These are phyloP conservation scores for Sesia apiformis DNA, from an alignment of 2,888 invertebrate species.

Conservation along the genomic window DNA sequence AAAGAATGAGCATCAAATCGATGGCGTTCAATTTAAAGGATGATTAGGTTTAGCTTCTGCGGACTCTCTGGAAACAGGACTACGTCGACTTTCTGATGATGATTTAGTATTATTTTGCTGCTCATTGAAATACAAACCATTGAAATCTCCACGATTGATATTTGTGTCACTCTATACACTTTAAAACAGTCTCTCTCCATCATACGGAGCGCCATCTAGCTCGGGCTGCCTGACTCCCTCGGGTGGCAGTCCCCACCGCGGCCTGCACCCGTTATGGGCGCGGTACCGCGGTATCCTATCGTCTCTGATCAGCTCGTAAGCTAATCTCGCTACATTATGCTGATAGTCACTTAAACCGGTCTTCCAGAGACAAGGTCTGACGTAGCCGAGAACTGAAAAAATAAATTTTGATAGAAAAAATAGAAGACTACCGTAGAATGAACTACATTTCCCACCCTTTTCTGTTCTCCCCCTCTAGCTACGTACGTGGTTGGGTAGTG, in stretches of 20 bases:
- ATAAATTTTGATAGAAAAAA: neutral
- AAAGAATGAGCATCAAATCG: too few species aligned
- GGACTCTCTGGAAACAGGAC: too few species aligned
- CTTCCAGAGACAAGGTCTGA: conserved; percentile 40
- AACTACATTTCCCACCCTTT: too few species aligned
- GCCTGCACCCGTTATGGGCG: conserved; percentile 48
- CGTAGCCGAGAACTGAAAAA: conserved; percentile 46
- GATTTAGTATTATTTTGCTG: too few species aligned
- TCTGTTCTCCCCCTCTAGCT: too few species aligned
- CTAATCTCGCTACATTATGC: conserved; percentile 45
- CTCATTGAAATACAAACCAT: too few species aligned
- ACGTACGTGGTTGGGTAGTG: too few species aligned
- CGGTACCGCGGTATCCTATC: conserved; percentile 45
- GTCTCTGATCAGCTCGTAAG: conserved; percentile 56
- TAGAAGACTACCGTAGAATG: too few species aligned
- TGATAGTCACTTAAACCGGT: conserved; percentile 56
- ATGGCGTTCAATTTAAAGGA: too few species aligned
- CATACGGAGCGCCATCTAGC: conserved; percentile 46
- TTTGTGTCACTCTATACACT: neutral
- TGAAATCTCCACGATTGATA: too few species aligned
- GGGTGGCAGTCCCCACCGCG: conserved; percentile 52
- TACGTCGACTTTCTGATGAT: too few species aligned
- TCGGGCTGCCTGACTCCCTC: conserved; percentile 51
- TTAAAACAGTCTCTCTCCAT: conserved; percentile 50
- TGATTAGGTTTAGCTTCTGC: too few species aligned